Base-by-base conservation (phyloP, 1,140 invertebrate species). In the Conus ventricosus region DNA sequence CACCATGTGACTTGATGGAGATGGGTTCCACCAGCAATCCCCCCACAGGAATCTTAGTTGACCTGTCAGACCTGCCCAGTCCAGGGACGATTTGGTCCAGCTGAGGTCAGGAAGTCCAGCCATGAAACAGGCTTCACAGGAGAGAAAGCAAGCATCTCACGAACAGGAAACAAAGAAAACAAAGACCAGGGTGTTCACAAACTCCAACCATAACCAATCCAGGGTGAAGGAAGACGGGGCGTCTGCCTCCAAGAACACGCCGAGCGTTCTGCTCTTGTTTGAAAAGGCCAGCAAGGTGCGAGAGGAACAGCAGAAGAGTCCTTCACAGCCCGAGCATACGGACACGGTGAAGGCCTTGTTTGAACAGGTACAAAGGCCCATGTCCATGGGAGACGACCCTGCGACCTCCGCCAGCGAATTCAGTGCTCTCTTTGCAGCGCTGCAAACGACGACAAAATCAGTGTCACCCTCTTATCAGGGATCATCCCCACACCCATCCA, bases 361-460 rank as follows among this genome's bases (percentile, higher is more conserved):
- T 55, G 71, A 87, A 4, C 85, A 87, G 71, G 85, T 51, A 20
- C 71, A 78, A 75, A 87, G 57, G 17, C 25, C 85, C 76, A 23
- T 10, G n/a, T 84, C 82, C 55, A 84, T 67, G 25, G 25, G 53
- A 60, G 55, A 17, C 5, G 82, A 67, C 54, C 54, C 82, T 25
- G 55, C n/a, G 23, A 13, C 80, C 5, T 4, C 80, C 13, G 7
- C n/a, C 17, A 39, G 20, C 27, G 82, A 84, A 8, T 63, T 84
- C 82, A 63, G 11, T 25, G 17, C 82, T 51, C 27, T 75, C 20
- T 86, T 86, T 76, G 63, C 63, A 13, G 63, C 85, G 6, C 53
- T 86, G 20, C 63, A 78, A n/a, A 23, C n/a, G 7, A 23, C 75
- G 17, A 3, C 63, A 13, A 81, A 81, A 25, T 81, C 80, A 10